A percentile compares a stretch with the other conserved stretches of the same genome.
phyloP scores from a whole-genome alignment of 2,113 vertebrate genomes.

The Gymnobelideus leadbeateri region DNA sequence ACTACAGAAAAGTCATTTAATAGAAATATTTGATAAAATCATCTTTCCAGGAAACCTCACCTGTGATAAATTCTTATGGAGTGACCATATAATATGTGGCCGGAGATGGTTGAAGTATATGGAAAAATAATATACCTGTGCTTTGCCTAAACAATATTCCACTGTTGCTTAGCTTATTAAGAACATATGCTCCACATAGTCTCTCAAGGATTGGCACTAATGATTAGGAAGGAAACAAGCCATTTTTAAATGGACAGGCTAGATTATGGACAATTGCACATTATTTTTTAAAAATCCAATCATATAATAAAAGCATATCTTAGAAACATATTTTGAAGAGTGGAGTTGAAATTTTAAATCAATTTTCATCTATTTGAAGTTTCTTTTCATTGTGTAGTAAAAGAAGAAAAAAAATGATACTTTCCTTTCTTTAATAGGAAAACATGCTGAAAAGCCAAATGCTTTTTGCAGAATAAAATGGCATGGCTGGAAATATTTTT shows the following conservation, averaged over 20 bases:
- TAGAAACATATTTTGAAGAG: slow-evolving; percentile 64
- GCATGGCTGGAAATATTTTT: slow-evolving; percentile 50
- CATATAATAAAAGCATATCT: slow-evolving; percentile 64
- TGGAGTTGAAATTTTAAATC: slow-evolving; percentile 68
- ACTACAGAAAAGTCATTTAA: slow-evolving; percentile 57
- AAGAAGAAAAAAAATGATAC: slow-evolving; percentile 34
- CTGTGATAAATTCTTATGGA: slow-evolving; percentile 31
- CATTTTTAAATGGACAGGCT: slow-evolving; percentile 64
- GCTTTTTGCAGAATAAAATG: slow-evolving; percentile 54
- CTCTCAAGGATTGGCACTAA: slow-evolving; percentile 56
- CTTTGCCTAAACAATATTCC: background rate
- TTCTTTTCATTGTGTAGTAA: slow-evolving; percentile 55
- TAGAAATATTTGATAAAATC: slow-evolving; percentile 57
- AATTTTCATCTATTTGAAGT: slow-evolving; percentile 64
- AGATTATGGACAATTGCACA: slow-evolving; percentile 62
- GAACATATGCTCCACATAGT: slow-evolving; percentile 38
- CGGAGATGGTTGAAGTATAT: slow-evolving; percentile 43
- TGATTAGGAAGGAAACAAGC: slow-evolving; percentile 65
- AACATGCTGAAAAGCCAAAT: slow-evolving; percentile 68
- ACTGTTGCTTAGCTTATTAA: slow-evolving; percentile 52
- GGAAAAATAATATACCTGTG: slow-evolving; percentile 55
- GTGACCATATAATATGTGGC: slow-evolving; percentile 15
- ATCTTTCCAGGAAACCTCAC: slow-evolving; percentile 52
- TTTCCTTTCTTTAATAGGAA: slow-evolving; percentile 70
- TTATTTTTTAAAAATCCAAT: slow-evolving; percentile 56